Conservation (phyloP, 2,888 invertebrate genomes). For the Heliconius aoede region DNA sequence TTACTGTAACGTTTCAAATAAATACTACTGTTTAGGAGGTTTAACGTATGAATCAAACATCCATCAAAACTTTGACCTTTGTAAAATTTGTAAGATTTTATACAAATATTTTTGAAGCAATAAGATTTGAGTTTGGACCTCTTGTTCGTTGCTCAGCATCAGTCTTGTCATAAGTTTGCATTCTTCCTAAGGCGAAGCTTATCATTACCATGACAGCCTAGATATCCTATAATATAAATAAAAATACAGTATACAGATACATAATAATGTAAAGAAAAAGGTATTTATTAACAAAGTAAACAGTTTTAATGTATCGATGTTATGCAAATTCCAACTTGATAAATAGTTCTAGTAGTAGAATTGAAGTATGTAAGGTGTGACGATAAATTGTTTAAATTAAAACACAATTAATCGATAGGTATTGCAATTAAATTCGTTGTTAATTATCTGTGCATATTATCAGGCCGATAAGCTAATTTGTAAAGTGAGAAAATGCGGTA, state of each 20-base stretch:
- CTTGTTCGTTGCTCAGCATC: not conserved
- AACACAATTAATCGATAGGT: constrained; percentile 53
- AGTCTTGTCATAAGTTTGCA: not conserved
- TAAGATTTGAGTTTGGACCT: not conserved
- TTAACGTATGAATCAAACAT: too few species aligned
- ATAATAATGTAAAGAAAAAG: too few species aligned
- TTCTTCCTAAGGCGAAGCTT: not conserved
- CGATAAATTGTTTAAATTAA: constrained; percentile 52
- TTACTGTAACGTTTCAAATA: too few species aligned
- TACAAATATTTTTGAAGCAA: not conserved
- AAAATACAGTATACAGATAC: too few species aligned
- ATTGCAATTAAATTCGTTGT: constrained; percentile 55
- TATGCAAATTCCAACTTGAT: constrained; percentile 25
- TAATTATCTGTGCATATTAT: constrained; percentile 54
- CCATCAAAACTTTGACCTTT: too few species aligned
- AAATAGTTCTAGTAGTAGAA: constrained; percentile 21
- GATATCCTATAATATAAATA: not conserved
- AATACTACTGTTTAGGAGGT: too few species aligned
- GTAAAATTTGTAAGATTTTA: not conserved
- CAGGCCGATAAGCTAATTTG: constrained; percentile 56
- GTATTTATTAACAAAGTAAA: constrained; percentile 13
- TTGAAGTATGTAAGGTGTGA: constrained; percentile 36
- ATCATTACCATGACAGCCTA: not conserved
- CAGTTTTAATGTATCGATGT: not conserved
- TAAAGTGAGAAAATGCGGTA: constrained; percentile 56